Evolutionary conservation across 2,797 vertebrate genomes (phyloP), one percentile per base, ranked within the genome.

Genomic region (Oreortyx pictus): DNA sequence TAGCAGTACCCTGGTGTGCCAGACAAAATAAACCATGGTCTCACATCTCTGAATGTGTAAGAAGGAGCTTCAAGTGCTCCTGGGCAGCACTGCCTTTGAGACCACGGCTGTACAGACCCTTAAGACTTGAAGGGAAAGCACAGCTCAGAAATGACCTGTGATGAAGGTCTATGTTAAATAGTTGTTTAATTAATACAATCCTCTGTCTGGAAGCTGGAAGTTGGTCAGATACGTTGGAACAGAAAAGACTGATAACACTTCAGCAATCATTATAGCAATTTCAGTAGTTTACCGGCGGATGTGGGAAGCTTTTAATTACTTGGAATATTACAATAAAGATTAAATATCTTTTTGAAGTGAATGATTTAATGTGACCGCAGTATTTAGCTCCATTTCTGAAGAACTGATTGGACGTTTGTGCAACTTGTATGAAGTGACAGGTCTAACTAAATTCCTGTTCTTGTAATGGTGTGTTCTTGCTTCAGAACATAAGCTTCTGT

Each of bases 251-350:
- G n/a, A 46, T 64, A 76, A 67, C 46, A 22, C 37, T 85, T 77
- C 5, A 81, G 50, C 39, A 33, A 5, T 33, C 59, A 74, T 78
- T 86, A 27, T 31, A 86, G 67, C 52, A 52, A 61, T 66, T 88
- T 47, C 35, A 60, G 61, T 33, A 82, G 71, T 6, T 70, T 71
- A 37, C 56, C 64, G 78, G 68, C 0, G 1, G 64, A 83, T 82
- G 57, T 57, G 87, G 67, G 7, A 79, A 84, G 52, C 74, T 71
- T 49, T 49, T 86, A 86, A 90, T 93, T 79, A 88, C 82, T 37
- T 86, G 52, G 29, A 86, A 39, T 91, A 79, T 71, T 90, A 91
- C 74, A 71, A 52, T 46, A 49, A 79, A 52, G 49, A 49, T 74
- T 82, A 66, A 84, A 46, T 77, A 37, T 31, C 67, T 79, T 91